Base-by-base conservation (phyloP, 2,113 vertebrate genomes). In the Campylomormyrus numenius region DNA sequence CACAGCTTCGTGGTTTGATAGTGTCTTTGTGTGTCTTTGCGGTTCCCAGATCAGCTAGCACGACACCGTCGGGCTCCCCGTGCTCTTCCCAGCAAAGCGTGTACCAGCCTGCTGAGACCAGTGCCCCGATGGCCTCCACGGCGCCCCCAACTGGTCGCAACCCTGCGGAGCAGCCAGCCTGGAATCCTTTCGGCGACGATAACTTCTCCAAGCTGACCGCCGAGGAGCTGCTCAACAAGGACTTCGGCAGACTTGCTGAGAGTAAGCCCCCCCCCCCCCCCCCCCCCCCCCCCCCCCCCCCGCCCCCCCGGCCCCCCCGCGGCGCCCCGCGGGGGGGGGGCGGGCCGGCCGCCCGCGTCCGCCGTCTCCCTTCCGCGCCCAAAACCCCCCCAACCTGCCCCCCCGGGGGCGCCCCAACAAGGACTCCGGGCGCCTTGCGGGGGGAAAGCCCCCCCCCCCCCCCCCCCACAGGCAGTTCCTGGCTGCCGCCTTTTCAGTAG, bases 141-240 rank as follows among this genome's bases (percentile, higher is more conserved):
- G 92, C 91, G 11, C 27, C 89, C n/a, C 4, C 90, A 0, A 13
- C 17, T 90, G 74, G 90, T 21, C 13, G 24, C 90, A 86, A 56
- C 58, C 31, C 56, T 3, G 39, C 92, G 95, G 93, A 96, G 94
- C 94, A 97, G 92, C 96, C 1, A 90, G 94, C 97, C 0, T 99
- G 98, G 98, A 99, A 99, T 92, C 98, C 98, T 0, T 99, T 99
- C 11, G 98, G 98, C 0, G 97, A 99, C 0, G 98, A 99, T 93
- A 99, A 99, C 92, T 99, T 99, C 95, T 98, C 98, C 92, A 99
- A 98, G 93, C 97, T 99, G 35, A 99, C 98, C 1, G 98, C 98
- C 0, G 98, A 99, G 93, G 98, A 99, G 93, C 96, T 99, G 85
- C 97, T 99, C 0, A 99, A 99, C 95, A 99, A 98, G 95, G 98